Conservation (phyloP, 2,113 vertebrate species). For the Pachycephala philippinensis region DNA sequence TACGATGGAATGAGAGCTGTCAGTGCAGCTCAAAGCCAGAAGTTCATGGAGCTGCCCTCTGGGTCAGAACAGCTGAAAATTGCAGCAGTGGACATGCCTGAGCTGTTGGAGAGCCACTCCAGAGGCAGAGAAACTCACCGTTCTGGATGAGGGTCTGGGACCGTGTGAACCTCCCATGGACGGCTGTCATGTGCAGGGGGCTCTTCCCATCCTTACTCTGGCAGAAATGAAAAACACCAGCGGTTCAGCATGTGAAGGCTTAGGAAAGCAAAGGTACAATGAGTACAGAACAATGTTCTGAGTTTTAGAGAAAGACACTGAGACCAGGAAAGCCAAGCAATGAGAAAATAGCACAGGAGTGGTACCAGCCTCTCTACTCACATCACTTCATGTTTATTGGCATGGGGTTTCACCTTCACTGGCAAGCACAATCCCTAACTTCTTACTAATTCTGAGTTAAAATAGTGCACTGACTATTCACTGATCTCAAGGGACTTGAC, state of each 20-base stretch:
- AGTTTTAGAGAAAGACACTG: neutral
- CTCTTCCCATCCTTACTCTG: slow-evolving; percentile 97
- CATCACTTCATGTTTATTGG: neutral
- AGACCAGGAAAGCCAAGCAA: neutral
- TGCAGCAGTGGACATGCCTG: neutral
- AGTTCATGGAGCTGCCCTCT: neutral
- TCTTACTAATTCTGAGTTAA: neutral
- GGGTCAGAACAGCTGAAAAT: neutral
- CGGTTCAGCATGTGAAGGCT: neutral
- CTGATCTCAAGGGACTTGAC: neutral
- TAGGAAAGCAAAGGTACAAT: neutral
- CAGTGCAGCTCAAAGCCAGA: neutral
- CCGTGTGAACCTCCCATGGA: slow-evolving; percentile 92
- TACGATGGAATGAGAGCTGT: fast-evolving
- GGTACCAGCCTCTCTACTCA: neutral
- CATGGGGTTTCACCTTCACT: neutral
- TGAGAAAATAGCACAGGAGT: neutral
- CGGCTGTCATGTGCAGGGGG: slow-evolving; percentile 93
- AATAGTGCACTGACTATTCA: neutral
- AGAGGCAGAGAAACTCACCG: slow-evolving; percentile 71
- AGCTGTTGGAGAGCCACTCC: neutral
- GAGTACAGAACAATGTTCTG: neutral
- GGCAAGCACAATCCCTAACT: neutral
- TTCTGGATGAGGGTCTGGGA: slow-evolving; percentile 97
- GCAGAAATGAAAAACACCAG: neutral